Conservation (phyloP, 2,888 invertebrate species). For the Mythimna loreyi region DNA sequence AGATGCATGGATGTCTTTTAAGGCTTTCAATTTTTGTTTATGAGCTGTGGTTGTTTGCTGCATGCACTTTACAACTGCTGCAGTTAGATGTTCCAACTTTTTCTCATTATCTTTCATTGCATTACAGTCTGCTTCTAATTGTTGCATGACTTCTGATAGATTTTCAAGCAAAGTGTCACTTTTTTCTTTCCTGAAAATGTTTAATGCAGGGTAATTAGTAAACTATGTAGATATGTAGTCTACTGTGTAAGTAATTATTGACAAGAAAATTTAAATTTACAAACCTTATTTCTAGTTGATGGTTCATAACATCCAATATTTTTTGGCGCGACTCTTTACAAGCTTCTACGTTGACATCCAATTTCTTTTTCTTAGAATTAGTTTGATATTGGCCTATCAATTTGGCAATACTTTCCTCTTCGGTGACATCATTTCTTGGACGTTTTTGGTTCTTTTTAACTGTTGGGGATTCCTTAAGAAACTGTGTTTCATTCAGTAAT, state of each 20-base stretch:
- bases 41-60: constrained; percentile 80
- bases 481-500: constrained; percentile 76
- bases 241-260: background rate
- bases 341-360: constrained; percentile 69
- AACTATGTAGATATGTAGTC: background rate
- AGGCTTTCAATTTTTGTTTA: constrained; percentile 78
- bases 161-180: constrained; percentile 75
- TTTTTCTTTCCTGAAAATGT: constrained; percentile 75
- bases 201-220: background rate
- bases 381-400: constrained; percentile 73
- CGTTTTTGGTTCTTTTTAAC: constrained; percentile 76
- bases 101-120: constrained; percentile 83
- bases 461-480: constrained; percentile 75
- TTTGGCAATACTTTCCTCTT: constrained; percentile 74
- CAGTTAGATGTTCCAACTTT: constrained; percentile 80
- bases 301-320: constrained; percentile 76
- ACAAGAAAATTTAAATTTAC: constrained; percentile 3
- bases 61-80: constrained; percentile 79
- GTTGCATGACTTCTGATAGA: constrained; percentile 74
- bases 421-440: constrained; percentile 64
- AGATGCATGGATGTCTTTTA: constrained; percentile 77
- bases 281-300: constrained; percentile 80
- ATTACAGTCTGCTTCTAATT: constrained; percentile 80
- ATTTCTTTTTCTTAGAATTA: constrained; percentile 76
- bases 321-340: constrained; percentile 79